Evolutionary conservation across 92 coral and sea anemone genomes (phyloP).

Genomic region (Chrysogorgia sp.): DNA sequence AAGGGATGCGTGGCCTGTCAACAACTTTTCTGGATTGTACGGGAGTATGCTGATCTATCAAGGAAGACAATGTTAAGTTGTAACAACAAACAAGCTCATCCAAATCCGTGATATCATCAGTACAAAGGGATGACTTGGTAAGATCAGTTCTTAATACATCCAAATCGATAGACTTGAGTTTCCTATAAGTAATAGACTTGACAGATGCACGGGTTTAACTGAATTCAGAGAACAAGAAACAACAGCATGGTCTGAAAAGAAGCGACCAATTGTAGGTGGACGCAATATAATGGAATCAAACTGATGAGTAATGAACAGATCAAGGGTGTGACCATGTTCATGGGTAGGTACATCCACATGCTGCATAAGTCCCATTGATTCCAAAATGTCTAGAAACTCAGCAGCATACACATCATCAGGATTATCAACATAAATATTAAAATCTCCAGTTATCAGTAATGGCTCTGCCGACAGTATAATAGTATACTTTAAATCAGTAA

Average conservation of each 20-base stretch:
- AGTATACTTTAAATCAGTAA: too few species aligned
- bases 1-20: neutral
- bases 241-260: neutral
- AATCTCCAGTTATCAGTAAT: too few species aligned
- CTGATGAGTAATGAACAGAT: conserved; percentile 1
- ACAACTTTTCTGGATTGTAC: neutral
- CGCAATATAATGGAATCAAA: neutral
- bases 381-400: conserved; percentile 13
- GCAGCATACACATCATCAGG: conserved; percentile 5
- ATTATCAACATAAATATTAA: conserved; percentile 15
- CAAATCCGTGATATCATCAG: neutral
- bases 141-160: neutral
- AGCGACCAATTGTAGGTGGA: neutral
- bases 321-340: too few species aligned
- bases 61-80: neutral
- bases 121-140: neutral
- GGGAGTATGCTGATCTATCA: neutral
- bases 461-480: too few species aligned
- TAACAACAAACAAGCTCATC: conserved; percentile 4
- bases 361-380: conserved; percentile 18
- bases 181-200: neutral
- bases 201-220: neutral
- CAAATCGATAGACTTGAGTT: neutral
- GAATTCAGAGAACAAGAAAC: neutral
- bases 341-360: conserved; percentile 19